phyloP scores from a whole-genome alignment of 2,888 invertebrate species.

The Agriopis leucophaearia region DNA sequence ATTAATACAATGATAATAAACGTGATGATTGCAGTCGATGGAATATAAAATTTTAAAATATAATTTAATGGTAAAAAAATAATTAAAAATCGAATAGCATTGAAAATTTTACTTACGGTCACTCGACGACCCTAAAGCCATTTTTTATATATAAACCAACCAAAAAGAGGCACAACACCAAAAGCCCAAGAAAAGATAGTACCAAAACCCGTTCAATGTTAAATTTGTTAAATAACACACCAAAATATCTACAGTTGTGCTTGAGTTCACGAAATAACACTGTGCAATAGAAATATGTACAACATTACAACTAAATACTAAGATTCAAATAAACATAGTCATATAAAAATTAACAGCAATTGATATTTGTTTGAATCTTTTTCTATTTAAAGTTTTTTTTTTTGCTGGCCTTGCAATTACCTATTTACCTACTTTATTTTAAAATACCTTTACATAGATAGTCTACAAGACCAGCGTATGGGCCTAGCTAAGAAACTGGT shows the following conservation, averaged over 20 bases:
- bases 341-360: not conserved
- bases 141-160: constrained; percentile 1
- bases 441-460: not conserved
- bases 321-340: constrained; percentile 33
- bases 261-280: constrained; percentile 32
- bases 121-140: not conserved
- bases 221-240: constrained; percentile 46
- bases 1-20: no score
- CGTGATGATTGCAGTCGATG: no score
- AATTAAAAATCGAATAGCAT: not conserved
- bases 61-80: not conserved
- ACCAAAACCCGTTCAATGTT: constrained; percentile 45
- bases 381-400: no score
- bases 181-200: constrained; percentile 27
- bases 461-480: not conserved
- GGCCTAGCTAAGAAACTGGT: not conserved
- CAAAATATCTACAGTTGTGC: constrained; percentile 30
- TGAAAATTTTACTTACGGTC: constrained; percentile 1
- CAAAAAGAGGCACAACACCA: constrained; percentile 36
- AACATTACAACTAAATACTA: constrained; percentile 25
- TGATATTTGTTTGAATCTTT: constrained; percentile 10
- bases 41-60: not conserved
- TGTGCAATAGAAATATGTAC: constrained; percentile 32
- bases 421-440: not conserved
- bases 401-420: not conserved